These are phyloP conservation scores for Ivindomyrus marchei DNA, from an alignment of 2,113 vertebrate species.

Conservation along the genomic window DNA sequence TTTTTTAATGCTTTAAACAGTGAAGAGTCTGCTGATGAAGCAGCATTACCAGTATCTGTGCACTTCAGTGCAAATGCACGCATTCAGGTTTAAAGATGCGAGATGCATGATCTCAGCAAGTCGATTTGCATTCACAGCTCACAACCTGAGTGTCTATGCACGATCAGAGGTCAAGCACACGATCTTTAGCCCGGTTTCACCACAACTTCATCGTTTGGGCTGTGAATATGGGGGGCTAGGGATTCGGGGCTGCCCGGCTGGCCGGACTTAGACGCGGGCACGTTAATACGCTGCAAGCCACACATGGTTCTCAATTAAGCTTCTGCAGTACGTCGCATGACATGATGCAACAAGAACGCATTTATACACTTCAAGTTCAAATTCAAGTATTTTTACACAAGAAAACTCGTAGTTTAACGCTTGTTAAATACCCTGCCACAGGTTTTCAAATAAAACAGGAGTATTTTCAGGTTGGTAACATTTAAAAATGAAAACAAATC, in stretches of 20 bases:
- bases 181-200: not conserved
- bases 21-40: not conserved
- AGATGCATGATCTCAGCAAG: not conserved
- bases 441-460: not conserved
- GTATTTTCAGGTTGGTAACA: not conserved
- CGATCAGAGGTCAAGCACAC: not conserved
- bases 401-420: not conserved
- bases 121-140: not conserved
- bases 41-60: not conserved
- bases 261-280: not conserved
- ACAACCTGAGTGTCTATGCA: not conserved
- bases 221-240: not conserved
- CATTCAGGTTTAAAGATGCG: not conserved
- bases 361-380: not conserved
- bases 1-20: not conserved
- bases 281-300: conserved; percentile 1
- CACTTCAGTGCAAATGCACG: not conserved
- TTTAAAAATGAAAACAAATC: not conserved
- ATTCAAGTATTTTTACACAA: not conserved
- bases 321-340: conserved; percentile 40
- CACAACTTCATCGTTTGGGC: not conserved
- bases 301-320: conserved; percentile 36
- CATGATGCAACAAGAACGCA: conserved; percentile 15
- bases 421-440: not conserved
- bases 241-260: not conserved